A percentile compares a stretch with the other conserved stretches of the same genome.
Evolutionary conservation across 2,797 vertebrate species (phyloP).

Genomic region (Neosalanx taihuensis): DNA sequence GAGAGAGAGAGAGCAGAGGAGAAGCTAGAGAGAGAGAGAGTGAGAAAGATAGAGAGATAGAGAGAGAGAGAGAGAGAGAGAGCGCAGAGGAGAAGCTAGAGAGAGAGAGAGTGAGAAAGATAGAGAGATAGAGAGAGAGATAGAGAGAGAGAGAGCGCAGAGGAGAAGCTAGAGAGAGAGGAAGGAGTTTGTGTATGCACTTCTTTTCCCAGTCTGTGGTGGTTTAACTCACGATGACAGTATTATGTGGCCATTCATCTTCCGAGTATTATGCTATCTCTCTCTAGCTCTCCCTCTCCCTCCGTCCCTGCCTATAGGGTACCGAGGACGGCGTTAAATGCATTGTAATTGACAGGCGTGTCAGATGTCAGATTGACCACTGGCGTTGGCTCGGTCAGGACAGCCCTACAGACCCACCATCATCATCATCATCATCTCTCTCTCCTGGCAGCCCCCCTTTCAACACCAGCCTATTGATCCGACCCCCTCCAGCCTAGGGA

Average conservation of each 20-base stretch:
- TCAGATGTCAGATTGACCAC: conserved; percentile 69
- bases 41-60: not conserved
- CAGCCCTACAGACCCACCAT: conserved; percentile 55
- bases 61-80: not conserved
- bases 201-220: conserved; percentile 48
- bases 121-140: conserved; percentile 15
- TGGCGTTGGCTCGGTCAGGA: conserved; percentile 42
- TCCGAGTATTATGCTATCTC: conserved; percentile 57
- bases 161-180: conserved; percentile 24
- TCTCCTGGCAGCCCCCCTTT: conserved; percentile 43
- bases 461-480: conserved; percentile 69
- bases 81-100: conserved; percentile 19
- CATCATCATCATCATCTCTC: conserved; percentile 52
- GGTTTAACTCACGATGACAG: conserved; percentile 69
- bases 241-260: conserved; percentile 70
- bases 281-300: not conserved
- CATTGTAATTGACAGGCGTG: conserved; percentile 64
- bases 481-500: conserved; percentile 43
- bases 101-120: conserved; percentile 7
- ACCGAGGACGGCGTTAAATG: conserved; percentile 58
- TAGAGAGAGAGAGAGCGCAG: conserved; percentile 24
- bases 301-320: conserved; percentile 39
- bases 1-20: conserved; percentile 20
- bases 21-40: conserved; percentile 11
- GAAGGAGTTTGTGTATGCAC: conserved; percentile 35